A percentile compares a stretch with the other conserved stretches of the same genome.
phyloP scores from a whole-genome alignment of 2,113 vertebrate species.

The Pycnonotus jocosus region DNA sequence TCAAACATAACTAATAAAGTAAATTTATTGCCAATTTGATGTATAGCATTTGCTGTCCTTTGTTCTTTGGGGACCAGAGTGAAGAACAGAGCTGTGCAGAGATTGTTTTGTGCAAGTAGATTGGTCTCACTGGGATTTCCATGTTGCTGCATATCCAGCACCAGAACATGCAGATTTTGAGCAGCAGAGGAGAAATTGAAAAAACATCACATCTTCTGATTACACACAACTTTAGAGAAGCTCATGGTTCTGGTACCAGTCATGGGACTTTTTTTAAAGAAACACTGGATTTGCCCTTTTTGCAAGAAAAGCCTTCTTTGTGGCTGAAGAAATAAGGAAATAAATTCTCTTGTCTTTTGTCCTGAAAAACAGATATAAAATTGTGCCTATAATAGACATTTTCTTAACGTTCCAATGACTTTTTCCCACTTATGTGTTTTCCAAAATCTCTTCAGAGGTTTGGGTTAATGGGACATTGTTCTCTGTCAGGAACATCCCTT shows the following conservation, averaged over 20 bases:
- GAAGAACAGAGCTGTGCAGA: not conserved
- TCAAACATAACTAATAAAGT: not conserved
- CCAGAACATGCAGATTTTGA: not conserved
- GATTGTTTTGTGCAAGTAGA: not conserved
- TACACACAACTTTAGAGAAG: not conserved
- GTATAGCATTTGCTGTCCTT: not conserved
- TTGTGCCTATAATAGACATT: not conserved
- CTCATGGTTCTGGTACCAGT: not conserved
- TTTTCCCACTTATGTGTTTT: not conserved
- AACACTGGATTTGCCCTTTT: not conserved
- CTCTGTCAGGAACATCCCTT: not conserved
- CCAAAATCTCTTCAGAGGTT: conserved; percentile 10
- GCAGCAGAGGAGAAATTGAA: not conserved
- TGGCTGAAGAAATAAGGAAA: not conserved
- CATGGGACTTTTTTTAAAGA: not conserved
- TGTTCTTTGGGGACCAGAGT: not conserved
- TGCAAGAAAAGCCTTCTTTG: not conserved
- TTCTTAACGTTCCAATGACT: not conserved
- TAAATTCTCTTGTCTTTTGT: not conserved
- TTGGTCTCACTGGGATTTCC: not conserved
- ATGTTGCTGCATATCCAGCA: not conserved
- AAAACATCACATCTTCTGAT: not conserved
- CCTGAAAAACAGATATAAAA: conserved; percentile 3
- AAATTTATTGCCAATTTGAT: not conserved
- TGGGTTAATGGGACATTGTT: conserved; percentile 30